Percentiles rank a stretch among this genome's conserved stretches.
Conservation (phyloP, 2,113 vertebrate species). For the Atherinomorus stipes region DNA sequence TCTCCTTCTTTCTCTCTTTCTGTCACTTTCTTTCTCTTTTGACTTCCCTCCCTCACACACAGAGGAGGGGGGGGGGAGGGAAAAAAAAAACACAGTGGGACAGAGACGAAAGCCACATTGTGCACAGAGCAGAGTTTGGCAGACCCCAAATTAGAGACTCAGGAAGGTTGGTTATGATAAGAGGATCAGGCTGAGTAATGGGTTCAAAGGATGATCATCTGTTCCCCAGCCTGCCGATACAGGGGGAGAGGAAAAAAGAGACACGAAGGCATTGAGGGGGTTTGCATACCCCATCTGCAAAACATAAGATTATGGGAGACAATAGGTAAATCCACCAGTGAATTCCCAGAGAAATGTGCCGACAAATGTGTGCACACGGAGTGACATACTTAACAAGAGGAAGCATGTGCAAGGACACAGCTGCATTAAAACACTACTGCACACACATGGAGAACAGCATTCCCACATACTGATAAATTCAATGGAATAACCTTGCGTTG, state of each 20-base stretch:
- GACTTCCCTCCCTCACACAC: slow-evolving; percentile 31
- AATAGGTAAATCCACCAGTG: slow-evolving; percentile 71
- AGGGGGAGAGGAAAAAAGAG: slow-evolving; percentile 20
- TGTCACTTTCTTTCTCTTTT: slow-evolving; percentile 25
- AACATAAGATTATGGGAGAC: slow-evolving; percentile 76
- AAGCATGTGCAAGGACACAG: slow-evolving; percentile 14
- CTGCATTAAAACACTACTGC: slow-evolving; percentile 7
- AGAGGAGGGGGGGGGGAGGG: not conserved
- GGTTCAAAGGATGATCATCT: slow-evolving; percentile 78
- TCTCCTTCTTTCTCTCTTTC: slow-evolving; percentile 1
- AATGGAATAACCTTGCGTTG: slow-evolving; percentile 39
- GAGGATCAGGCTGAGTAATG: slow-evolving; percentile 80
- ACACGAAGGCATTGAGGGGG: slow-evolving; percentile 42
- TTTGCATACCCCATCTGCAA: slow-evolving; percentile 72
- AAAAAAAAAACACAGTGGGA: slow-evolving; percentile 21
- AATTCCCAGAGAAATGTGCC: slow-evolving; percentile 46
- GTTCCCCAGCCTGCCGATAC: slow-evolving; percentile 67
- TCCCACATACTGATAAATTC: not conserved
- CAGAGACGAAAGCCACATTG: slow-evolving; percentile 59
- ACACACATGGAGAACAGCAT: not conserved
- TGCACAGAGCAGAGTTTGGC: slow-evolving; percentile 65
- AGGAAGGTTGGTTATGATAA: slow-evolving; percentile 78
- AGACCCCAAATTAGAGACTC: slow-evolving; percentile 73
- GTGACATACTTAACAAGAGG: slow-evolving; percentile 31
- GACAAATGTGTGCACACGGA: slow-evolving; percentile 31